Evolutionary conservation across 2,113 vertebrate species (phyloP), one percentile per base, ranked within the genome.

Genomic region (Hippocampus guttulatus): DNA sequence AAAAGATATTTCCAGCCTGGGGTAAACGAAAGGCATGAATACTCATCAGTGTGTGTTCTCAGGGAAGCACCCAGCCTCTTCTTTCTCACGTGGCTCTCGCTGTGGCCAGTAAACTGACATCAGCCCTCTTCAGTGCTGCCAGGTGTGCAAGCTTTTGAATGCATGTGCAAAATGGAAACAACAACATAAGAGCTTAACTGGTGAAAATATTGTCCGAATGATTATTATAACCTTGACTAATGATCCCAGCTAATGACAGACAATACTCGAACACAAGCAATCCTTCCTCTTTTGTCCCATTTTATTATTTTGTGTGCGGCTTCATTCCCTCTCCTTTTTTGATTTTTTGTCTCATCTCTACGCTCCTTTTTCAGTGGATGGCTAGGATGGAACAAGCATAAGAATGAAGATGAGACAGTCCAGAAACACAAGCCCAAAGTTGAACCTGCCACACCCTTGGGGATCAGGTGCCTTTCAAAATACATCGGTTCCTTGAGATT

Each of bases 61-160:
- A 99, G 97, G 96, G 97, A 64, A 97, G 94, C 85, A 94, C 95
- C 8, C 97, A 98, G 78, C 97, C 97, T 7, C 90, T 98, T 3
- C 85, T 99, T 68, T 99, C 97, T 45, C 97, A 98, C 0, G 97
- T 99, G 69, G 97, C 97, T 8, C 88, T 98, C n/a, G 97, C 97
- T 47, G 97, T 98, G 79, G 97, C 97, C 79, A 98, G 96, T 82
- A 99, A 99, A 88, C 94, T 99, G 77, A 99, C 97, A 65, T 98
- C 96, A 10, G 97, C 96, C 3, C 92, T 99, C 70, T 96, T 99
- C 87, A 98, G 87, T 74, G 97, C 97, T 80, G 97, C 97, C 89
- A 99, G 96, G 97, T 98, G 1, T 49, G 83, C 41, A 12, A 30
- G 40, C 70, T 11, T 58, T 93, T 41, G 16, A 63, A 16, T 54